Conservation (phyloP, 2,888 invertebrate species). For the Drosophila mimetica region DNA sequence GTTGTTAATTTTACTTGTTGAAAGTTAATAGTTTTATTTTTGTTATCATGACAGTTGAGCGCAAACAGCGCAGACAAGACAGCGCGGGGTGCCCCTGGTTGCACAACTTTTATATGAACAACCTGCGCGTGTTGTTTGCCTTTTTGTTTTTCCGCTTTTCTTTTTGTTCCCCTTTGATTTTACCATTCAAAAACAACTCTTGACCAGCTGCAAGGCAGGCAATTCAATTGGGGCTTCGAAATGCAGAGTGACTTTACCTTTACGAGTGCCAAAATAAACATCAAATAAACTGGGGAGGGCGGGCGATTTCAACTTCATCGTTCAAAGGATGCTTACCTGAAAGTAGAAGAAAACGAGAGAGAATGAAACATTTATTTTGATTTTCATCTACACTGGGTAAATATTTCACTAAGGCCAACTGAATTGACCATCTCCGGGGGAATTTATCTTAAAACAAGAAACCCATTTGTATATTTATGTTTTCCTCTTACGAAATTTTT, state of each 20-base stretch:
- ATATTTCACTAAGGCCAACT: slow-evolving; percentile 24
- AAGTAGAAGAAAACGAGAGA: slow-evolving; percentile 14
- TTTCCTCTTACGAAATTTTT: slow-evolving; percentile 25
- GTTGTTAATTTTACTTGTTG: slow-evolving; percentile 40
- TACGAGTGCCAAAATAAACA: slow-evolving; percentile 8
- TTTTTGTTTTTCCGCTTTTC: background rate
- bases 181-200: background rate
- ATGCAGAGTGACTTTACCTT: slow-evolving; percentile 7
- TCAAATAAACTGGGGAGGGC: background rate
- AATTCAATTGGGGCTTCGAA: slow-evolving; percentile 17
- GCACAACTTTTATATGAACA: slow-evolving; percentile 29
- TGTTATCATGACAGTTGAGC: slow-evolving; percentile 32
- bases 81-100: slow-evolving; percentile 10
- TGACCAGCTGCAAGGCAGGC: background rate
- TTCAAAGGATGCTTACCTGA: slow-evolving; percentile 31
- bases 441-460: slow-evolving; percentile 12
- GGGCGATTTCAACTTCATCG: background rate
- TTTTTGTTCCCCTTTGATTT: background rate
- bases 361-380: slow-evolving; percentile 15
- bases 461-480: slow-evolving; percentile 38
- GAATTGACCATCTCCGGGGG: background rate
- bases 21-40: slow-evolving; percentile 49
- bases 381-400: slow-evolving; percentile 13
- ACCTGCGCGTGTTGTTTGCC: slow-evolving; percentile 22
- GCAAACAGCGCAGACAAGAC: slow-evolving; percentile 13